Percentiles rank a stretch among this genome's conserved stretches.
phyloP scores from a whole-genome alignment of 2,797 vertebrate species.

The Rhodeus uyekii region DNA sequence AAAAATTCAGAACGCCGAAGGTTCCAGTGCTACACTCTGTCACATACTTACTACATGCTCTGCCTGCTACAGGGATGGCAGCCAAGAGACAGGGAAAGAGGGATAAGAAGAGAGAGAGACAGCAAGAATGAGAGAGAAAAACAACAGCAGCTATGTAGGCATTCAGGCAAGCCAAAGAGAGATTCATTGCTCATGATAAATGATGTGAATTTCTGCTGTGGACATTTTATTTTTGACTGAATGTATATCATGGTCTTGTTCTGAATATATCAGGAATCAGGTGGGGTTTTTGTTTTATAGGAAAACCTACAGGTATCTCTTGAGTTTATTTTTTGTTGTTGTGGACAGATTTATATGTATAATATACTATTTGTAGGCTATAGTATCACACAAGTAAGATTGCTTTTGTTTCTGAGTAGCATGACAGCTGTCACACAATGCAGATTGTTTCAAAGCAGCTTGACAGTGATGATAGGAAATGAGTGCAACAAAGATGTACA shows the following conservation, averaged over 20 bases:
- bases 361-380: not conserved
- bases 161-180: constrained; percentile 51
- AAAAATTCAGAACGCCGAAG: constrained; percentile 47
- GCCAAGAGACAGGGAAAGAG: constrained; percentile 37
- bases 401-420: not conserved
- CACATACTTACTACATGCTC: constrained; percentile 51
- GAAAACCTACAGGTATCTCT: not conserved
- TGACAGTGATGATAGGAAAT: too few relatives aligned
- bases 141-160: constrained; percentile 40
- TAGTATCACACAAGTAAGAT: not conserved
- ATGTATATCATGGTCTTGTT: not conserved
- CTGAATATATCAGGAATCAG: constrained; percentile 19
- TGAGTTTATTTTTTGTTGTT: not conserved
- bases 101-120: constrained; percentile 5
- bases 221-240: constrained; percentile 63
- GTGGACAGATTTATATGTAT: not conserved
- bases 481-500: too few relatives aligned
- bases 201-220: constrained; percentile 56
- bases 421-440: too few relatives aligned
- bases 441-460: too few relatives aligned
- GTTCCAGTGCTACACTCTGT: constrained; percentile 46
- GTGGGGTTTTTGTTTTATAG: not conserved
- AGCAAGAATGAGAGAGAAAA: not conserved
- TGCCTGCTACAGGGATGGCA: constrained; percentile 40
- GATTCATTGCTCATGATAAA: constrained; percentile 60